Evolutionary conservation across 2,113 vertebrate species (phyloP).

Genomic region (Anthoscopus minutus): DNA sequence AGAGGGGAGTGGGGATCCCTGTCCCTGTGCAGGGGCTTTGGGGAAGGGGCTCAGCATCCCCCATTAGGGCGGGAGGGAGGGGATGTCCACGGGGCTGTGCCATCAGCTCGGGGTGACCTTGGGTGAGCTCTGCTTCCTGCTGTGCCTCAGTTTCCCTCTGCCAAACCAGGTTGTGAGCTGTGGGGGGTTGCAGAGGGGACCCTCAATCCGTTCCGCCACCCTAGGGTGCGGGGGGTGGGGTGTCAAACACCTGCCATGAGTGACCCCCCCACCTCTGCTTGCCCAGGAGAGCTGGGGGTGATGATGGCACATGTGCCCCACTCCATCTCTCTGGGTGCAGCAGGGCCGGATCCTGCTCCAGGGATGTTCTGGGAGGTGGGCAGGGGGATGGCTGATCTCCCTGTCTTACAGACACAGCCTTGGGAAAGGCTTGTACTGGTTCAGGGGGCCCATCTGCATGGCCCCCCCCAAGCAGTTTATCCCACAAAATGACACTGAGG

Average conservation of each 20-base stretch:
- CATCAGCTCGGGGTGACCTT: background rate
- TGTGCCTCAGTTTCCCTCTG: conserved; percentile 18
- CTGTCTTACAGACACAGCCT: rapidly evolving
- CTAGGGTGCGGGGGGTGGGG: rapidly evolving
- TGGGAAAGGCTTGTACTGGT: rapidly evolving
- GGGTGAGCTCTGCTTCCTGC: background rate
- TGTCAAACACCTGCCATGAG: background rate
- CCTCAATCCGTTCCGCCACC: background rate
- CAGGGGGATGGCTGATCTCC: background rate
- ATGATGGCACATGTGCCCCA: rapidly evolving
- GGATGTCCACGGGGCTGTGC: background rate
- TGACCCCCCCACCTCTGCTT: background rate
- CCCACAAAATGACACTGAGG: background rate
- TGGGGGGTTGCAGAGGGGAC: background rate
- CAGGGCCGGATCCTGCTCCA: background rate
- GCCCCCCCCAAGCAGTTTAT: rapidly evolving
- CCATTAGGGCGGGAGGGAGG: rapidly evolving
- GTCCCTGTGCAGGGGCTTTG: rapidly evolving
- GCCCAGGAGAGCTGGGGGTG: background rate
- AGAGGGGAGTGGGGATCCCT: background rate
- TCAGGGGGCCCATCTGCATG: background rate
- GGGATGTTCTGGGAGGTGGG: background rate
- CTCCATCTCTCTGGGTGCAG: background rate
- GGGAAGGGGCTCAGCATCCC: background rate
- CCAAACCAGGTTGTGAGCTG: background rate